phyloP scores from a whole-genome alignment of 2,113 vertebrate species.

The Dromaius novaehollandiae region DNA sequence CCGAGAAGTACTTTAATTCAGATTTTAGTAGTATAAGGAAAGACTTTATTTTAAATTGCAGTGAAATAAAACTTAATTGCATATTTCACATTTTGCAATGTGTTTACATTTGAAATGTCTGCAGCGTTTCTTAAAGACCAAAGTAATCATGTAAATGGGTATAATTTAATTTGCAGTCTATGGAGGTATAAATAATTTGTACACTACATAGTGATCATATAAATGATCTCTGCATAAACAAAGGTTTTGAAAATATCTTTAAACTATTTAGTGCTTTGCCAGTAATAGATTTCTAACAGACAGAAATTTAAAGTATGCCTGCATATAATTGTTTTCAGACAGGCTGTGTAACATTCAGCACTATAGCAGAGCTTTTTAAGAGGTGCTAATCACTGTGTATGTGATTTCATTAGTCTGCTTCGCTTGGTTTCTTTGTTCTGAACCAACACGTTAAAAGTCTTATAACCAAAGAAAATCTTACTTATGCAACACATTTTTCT shows the following conservation, averaged over 20 bases:
- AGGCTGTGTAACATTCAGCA: neutral
- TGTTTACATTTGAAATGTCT: conserved; percentile 49
- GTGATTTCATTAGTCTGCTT: conserved; percentile 50
- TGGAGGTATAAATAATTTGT: neutral
- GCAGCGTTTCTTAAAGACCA: conserved; percentile 44
- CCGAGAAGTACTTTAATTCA: neutral
- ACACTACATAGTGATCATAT: neutral
- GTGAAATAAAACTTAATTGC: conserved; percentile 25
- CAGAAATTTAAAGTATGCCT: neutral
- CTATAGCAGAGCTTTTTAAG: conserved; percentile 5
- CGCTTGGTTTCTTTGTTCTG: neutral
- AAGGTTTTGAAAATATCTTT: conserved; percentile 1
- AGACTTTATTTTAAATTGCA: conserved; percentile 24
- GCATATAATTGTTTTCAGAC: neutral
- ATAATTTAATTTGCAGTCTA: conserved; percentile 44
- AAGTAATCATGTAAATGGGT: conserved; percentile 39
- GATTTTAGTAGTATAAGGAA: neutral
- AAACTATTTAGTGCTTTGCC: neutral
- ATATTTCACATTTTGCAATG: neutral
- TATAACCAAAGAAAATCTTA: conserved; percentile 41
- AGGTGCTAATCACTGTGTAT: conserved; percentile 32
- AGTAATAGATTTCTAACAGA: neutral
- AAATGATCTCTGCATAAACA: neutral
- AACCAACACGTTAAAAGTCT: neutral
- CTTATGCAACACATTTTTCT: neutral